phyloP scores from a whole-genome alignment of 2,797 vertebrate genomes.

The Danio tinwini region DNA sequence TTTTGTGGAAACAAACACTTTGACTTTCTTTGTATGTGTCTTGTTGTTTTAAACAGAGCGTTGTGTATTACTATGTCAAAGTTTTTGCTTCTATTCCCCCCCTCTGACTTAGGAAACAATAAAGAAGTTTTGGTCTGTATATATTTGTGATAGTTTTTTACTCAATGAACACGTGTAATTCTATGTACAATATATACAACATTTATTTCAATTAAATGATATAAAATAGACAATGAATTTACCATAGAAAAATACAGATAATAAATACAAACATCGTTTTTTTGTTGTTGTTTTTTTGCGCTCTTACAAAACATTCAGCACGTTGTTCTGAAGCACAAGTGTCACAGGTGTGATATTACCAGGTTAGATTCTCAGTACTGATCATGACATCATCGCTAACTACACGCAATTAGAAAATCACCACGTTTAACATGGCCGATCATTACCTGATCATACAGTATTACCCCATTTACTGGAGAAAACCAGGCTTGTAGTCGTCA shows the following conservation, averaged over 20 bases:
- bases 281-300: constrained; percentile 66
- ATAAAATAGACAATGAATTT: constrained; percentile 88
- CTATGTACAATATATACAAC: constrained; percentile 89
- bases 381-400: constrained; percentile 77
- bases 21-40: constrained; percentile 50
- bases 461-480: constrained; percentile 38
- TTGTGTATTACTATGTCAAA: constrained; percentile 56
- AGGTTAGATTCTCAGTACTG: constrained; percentile 77
- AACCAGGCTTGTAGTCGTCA: constrained; percentile 44
- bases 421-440: constrained; percentile 47
- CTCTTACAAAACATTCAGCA: constrained; percentile 86
- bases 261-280: constrained; percentile 84
- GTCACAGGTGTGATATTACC: constrained; percentile 72
- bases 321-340: constrained; percentile 75
- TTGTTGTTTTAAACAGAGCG: constrained; percentile 46
- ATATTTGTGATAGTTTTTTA: constrained; percentile 12
- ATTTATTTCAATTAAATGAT: constrained; percentile 87
- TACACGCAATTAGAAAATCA: constrained; percentile 65
- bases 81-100: constrained; percentile 83
- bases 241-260: constrained; percentile 88
- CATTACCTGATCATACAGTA: constrained; percentile 45
- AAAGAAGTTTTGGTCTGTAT: constrained; percentile 62
- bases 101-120: constrained; percentile 65
- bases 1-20: constrained; percentile 41
- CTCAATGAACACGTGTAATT: constrained; percentile 56